A percentile compares a stretch with the other conserved stretches of the same genome.
These are phyloP conservation scores for Amblyopsis hoosieri DNA, from an alignment of 2,797 vertebrate species.

Conservation along the genomic window DNA sequence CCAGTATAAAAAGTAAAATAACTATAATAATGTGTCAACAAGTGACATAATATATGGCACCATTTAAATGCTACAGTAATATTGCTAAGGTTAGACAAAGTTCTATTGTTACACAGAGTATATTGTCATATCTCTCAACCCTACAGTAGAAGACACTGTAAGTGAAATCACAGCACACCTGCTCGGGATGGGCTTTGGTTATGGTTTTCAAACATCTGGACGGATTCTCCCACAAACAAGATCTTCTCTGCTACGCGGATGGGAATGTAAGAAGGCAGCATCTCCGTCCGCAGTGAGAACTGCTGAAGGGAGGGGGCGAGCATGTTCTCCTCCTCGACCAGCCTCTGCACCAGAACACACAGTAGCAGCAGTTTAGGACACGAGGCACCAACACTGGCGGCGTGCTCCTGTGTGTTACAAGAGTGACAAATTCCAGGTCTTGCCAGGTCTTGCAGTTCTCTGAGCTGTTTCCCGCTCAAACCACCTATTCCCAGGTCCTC, in stretches of 20 bases:
- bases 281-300: constrained; percentile 94
- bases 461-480: constrained; percentile 92
- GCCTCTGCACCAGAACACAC: constrained; percentile 73
- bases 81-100: no score
- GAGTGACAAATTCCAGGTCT: constrained; percentile 38
- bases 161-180: constrained; percentile 67
- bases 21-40: no score
- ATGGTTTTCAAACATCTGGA: constrained; percentile 99
- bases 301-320: constrained; percentile 95
- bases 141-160: no score
- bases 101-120: no score
- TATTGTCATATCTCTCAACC: no score
- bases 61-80: no score
- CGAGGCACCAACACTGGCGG: not conserved
- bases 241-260: constrained; percentile 97
- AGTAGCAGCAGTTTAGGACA: not conserved
- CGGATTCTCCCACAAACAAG: constrained; percentile 97
- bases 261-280: constrained; percentile 97
- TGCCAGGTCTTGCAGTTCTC: constrained; percentile 96
- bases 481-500: constrained; percentile 96
- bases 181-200: constrained; percentile 92
- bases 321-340: constrained; percentile 99
- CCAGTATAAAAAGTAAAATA: no score
- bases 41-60: no score
- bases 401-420: not conserved